phyloP scores from a whole-genome alignment of 1,140 invertebrate species.

The Spodoptera litura region DNA sequence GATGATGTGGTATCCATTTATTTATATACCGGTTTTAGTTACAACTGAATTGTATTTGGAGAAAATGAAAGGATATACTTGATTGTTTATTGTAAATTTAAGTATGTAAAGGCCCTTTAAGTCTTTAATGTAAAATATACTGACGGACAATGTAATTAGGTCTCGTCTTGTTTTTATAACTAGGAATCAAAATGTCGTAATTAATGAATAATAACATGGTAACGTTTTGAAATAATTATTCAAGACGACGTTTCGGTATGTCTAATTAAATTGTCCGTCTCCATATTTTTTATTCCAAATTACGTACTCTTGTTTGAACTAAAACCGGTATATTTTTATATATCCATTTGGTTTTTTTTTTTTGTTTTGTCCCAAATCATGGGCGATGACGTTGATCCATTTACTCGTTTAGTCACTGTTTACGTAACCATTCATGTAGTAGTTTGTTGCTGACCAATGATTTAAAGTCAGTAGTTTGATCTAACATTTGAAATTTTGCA shows the following conservation, averaged over 20 bases:
- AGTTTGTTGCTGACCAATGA: constrained; percentile 31
- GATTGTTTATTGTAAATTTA: neutral
- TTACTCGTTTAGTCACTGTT: constrained; percentile 21
- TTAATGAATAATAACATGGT: no score
- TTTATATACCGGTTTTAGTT: constrained; percentile 17
- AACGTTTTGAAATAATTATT: no score
- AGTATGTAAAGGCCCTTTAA: neutral
- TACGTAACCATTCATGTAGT: constrained; percentile 22
- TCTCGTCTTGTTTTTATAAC: no score
- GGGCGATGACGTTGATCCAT: constrained; percentile 8
- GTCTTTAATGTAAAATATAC: no score
- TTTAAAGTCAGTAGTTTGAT: constrained; percentile 10
- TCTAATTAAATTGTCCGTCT: no score
- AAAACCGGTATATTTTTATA: constrained; percentile 3
- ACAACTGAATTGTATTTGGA: neutral
- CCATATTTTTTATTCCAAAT: no score
- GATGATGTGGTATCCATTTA: constrained; percentile 13
- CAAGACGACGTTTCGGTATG: no score
- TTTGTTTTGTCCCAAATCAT: constrained; percentile 8
- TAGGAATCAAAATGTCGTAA: no score
- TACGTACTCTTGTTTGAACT: neutral
- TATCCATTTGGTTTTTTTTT: neutral
- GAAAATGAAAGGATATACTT: neutral
- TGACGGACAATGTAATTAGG: no score
- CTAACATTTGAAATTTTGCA: constrained; percentile 39